Evolutionary conservation across 23 tunicate species (phyloP).

Genomic region (Trididemnum miniatum): DNA sequence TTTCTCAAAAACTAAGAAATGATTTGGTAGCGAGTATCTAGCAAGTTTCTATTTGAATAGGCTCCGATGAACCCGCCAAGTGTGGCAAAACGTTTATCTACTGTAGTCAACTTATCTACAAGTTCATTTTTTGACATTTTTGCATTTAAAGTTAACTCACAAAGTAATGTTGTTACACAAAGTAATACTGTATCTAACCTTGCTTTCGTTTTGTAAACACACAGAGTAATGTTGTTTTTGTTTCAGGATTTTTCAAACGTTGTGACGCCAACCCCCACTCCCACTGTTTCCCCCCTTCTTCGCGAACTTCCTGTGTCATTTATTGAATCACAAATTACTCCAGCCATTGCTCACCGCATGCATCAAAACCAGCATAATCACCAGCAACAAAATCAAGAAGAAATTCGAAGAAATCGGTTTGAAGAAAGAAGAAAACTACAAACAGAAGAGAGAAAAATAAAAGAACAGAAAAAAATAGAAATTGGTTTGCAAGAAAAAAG

Average conservation of each 20-base stretch:
- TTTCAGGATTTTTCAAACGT: not conserved
- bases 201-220: too few species aligned
- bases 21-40: too few species aligned
- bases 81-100: too few species aligned
- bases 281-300: not conserved
- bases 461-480: constrained; percentile 14
- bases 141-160: too few species aligned
- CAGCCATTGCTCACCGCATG: constrained; percentile 68
- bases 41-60: too few species aligned
- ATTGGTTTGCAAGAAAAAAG: constrained; percentile 41
- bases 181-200: too few species aligned
- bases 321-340: constrained; percentile 28
- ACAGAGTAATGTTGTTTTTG: too few species aligned
- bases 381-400: constrained; percentile 35
- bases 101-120: too few species aligned
- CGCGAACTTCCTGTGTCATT: not conserved
- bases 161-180: too few species aligned
- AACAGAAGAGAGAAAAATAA: not conserved
- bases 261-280: not conserved
- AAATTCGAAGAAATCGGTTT: not conserved
- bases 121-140: too few species aligned
- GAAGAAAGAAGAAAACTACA: not conserved
- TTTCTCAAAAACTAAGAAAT: too few species aligned
- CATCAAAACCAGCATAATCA: constrained; percentile 62
- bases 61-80: too few species aligned